Evolutionary conservation across 2,888 invertebrate species (phyloP), one percentile per base, ranked within the genome.

Genomic region (Deilephila elpenor): DNA sequence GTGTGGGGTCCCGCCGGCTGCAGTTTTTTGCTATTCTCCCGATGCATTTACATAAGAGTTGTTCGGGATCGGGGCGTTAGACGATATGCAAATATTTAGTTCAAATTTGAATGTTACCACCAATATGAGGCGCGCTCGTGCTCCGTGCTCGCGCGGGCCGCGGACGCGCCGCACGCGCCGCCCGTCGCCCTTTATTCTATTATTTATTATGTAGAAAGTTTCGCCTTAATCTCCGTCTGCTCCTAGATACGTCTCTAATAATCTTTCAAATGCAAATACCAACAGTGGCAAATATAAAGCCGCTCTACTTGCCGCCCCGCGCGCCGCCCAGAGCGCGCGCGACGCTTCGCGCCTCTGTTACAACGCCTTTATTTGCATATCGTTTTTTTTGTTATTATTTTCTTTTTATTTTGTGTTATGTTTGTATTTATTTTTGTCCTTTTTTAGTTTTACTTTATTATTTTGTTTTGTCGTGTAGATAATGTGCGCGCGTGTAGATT

Each of bases 351-450:
- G 67, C 67, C 67, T 64, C 64, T 44, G 51, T 67, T 67, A 20
- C 77, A 80, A 84, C 84, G 85, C 85, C 83, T 84, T 87, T 88
- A 92, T 94, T 94, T 93, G 93, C 93, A 93, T 94, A 93, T 93
- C 92, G 92, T 84, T 84, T 81, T 82, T 84, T 84, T 83, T 86
- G 85, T 84, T 86, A 83, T 83, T 79, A 79, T 80, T 82, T 83
- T 86, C 86, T 83, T 84, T 84, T 86, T 87, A 83, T 84, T 84
- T 91, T 89, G 88, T 90, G 91, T 93, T 93, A 89, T 94, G 94
- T 94, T 94, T 94, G 94, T 93, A 93, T 94, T 92, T 94, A 93
- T 94, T 94, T 94, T 93, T 92, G 92, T 91, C 89, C 89, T 89
- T 91, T 89, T 89, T 91, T 89, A 92, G 89, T 88, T 88, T 83